Base-by-base conservation (phyloP, 2,888 invertebrate genomes). In the Ypsolopha sequella region DNA sequence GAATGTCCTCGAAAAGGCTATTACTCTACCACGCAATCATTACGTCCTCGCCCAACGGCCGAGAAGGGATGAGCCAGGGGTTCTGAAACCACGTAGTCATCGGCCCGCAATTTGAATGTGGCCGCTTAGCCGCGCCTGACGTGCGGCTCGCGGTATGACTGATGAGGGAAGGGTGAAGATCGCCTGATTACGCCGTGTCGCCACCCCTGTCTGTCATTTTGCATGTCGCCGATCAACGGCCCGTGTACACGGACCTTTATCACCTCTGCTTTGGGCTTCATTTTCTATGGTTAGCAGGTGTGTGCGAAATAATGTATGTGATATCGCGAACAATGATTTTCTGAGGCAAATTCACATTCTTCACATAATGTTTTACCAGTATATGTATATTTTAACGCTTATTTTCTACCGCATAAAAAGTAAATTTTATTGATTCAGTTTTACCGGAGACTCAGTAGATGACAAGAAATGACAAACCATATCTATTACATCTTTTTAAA, bases 111-210 rank as follows among this genome's bases (percentile, higher is more conserved):
- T 86, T 86, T 86, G 86, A 86, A 85, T 86, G 80, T 69, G 84
- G 78, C 76, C 85, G 82, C 84, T 84, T 82, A 80, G 82, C 78
- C 75, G 74, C 70, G 38, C 41, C 68, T 76, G 79, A 78, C 78
- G 75, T 63, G 70, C 66, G 73, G 52, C 52, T 41, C 45, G 49
- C 41, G 38, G 66, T 66, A 82, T 85, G 85, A 85, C 84, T 82
- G 86, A 86, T 86, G 86, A 81, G 80, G 70, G 74, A 84, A 82
- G 84, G 82, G 81, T 81, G 77, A 81, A 78, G 76, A 80, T 77
- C 74, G 73, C 63, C 70, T 70, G 80, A 80, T 78, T 78, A 68
- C 68, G 64, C 68, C 73, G 24, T 24, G 24, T 24, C 24, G 24
- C 24, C 24, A 24, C 24, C 24, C 24, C 70, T 75, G 79, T 79